A percentile compares a stretch with the other conserved stretches of the same genome.
phyloP scores from a whole-genome alignment of 2,797 vertebrate species.

The Pipistrellus nathusii region DNA sequence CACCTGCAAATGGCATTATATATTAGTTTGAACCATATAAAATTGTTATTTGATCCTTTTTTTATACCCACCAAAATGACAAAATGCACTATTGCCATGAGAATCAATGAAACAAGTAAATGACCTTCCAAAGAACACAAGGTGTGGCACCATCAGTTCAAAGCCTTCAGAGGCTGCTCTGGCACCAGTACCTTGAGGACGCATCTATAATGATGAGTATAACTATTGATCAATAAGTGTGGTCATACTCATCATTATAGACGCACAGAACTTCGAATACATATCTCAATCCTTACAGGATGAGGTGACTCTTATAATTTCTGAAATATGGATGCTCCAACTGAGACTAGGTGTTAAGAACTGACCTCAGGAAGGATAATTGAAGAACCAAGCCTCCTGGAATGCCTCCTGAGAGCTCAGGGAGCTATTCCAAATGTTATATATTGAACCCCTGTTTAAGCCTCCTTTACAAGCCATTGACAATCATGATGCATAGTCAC shows the following conservation, averaged over 20 bases:
- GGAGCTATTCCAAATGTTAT: not conserved
- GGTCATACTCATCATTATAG: too few relatives aligned
- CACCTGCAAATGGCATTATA: not conserved
- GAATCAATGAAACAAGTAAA: not conserved
- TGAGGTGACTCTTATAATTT: not conserved
- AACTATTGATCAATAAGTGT: not conserved
- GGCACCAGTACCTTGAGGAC: rapidly evolving
- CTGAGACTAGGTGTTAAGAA: not conserved
- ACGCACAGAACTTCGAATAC: not conserved
- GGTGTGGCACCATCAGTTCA: rapidly evolving
- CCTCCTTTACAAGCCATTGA: not conserved
- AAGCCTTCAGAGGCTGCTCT: rapidly evolving
- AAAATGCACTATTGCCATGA: not conserved
- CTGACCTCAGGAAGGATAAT: not conserved
- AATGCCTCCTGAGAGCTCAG: not conserved
- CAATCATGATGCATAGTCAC: not conserved
- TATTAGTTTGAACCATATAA: not conserved
- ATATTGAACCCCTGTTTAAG: not conserved
- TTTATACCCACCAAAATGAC: not conserved
- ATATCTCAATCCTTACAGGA: not conserved
- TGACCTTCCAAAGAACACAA: not conserved
- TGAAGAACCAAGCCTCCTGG: not conserved
- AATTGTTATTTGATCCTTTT: not conserved
- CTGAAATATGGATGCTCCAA: not conserved
- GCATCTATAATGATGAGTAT: rapidly evolving